Evolutionary conservation across 2,113 vertebrate genomes (phyloP), one percentile per base, ranked within the genome.

Genomic region (Hippocampus mohnikei): DNA sequence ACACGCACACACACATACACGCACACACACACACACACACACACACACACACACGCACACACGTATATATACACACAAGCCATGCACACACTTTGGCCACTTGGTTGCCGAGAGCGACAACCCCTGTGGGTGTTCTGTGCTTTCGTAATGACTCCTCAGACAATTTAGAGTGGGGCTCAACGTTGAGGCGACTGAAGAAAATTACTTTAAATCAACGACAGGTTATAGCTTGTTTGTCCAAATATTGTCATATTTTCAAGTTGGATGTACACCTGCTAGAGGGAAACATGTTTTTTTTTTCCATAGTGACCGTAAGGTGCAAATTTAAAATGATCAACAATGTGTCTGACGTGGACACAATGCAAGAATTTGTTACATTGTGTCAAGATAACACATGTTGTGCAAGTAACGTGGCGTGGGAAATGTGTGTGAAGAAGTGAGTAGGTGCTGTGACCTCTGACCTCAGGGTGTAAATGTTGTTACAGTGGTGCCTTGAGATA

Each of bases 261-360:
- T 67, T 63, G 48, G 44, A 15, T 46, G 41, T 46, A 23, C n/a
- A 16, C n/a, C 1, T 62, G 60, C n/a, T 25, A 8, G 5, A 44
- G 62, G 23, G 13, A 59, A 5, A 29, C 12, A 4, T 13, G 3
- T 1, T 12, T 60, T 25, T 60, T 27, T 60, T 29, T 12, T 16
- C 20, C 96, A 0, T 98, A 98, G 89, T 99, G 96, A 92, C 98
- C 96, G 91, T 96, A 98, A 76, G 97, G 96, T 0, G 96, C 96
- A 52, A 42, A 60, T 50, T 75, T 76, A 53, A 29, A 25, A 42
- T 72, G 46, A 48, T 48, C 46, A 48, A 3, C 46, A 1, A 48
- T 13, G 48, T 75, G 62, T 66, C n/a, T 59, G 15, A 69, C 53
- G 56, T 55, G 52, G 52, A 52, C n/a, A 55, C 21, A n/a, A 55